Conservation (phyloP, 2,888 invertebrate species). For the Drosophila heteroneura region DNA sequence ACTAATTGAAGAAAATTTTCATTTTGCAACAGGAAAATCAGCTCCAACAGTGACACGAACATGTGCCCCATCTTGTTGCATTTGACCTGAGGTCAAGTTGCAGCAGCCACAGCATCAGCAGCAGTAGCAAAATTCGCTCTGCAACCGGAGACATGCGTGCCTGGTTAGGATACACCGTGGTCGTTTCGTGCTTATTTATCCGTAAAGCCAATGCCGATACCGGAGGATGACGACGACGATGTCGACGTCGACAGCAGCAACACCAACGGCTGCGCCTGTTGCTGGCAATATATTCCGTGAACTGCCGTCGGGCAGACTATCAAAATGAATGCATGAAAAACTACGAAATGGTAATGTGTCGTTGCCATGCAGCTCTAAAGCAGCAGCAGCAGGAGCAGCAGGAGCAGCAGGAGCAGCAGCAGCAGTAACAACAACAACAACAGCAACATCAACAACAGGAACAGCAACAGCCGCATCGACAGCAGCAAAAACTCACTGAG, state of each 20-base stretch:
- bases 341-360: constrained; percentile 74
- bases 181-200: constrained; percentile 63
- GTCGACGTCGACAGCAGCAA: constrained; percentile 2
- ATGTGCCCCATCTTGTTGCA: constrained; percentile 68
- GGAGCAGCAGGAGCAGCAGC: background rate
- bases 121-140: constrained; percentile 20
- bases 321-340: constrained; percentile 78
- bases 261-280: background rate
- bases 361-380: constrained; percentile 56
- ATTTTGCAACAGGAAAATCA: constrained; percentile 54
- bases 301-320: constrained; percentile 61
- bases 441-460: background rate
- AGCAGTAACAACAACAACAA: constrained; percentile 1
- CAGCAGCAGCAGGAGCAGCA: constrained; percentile 33
- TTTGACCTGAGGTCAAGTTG: constrained; percentile 78
- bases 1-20: constrained; percentile 81
- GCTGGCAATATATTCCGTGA: constrained; percentile 58
- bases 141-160: constrained; percentile 41
- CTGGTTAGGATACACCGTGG: constrained; percentile 29
- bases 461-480: constrained; percentile 21
- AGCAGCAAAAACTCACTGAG: constrained; percentile 33
- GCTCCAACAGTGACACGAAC: constrained; percentile 11
- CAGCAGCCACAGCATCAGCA: constrained; percentile 30
- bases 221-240: background rate
- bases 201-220: constrained; percentile 55